Evolutionary conservation across 2,113 vertebrate species (phyloP), one percentile per base, ranked within the genome.

Genomic region (Neopipo cinnamomea): DNA sequence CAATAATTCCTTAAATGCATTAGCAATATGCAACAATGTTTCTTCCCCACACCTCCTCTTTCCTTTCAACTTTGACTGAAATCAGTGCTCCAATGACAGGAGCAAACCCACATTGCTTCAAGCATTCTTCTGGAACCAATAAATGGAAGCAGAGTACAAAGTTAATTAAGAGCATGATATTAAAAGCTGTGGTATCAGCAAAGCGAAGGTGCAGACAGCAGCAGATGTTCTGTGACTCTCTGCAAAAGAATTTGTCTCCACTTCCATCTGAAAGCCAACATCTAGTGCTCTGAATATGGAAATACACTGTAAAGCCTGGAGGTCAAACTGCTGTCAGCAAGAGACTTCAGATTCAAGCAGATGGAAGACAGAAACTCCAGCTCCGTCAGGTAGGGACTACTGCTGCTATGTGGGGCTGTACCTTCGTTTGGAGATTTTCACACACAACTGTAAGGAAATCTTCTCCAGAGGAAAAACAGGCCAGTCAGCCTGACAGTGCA

Each of bases 201-300:
- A 91, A 77, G 31, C 0, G 1, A 88, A 91, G 62, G 44, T 58
- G 90, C 79, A 90, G 78, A 95, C 37, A 74, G 76, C 75, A 92
- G 95, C 90, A 94, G 56, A 93, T 84, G 84, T 91, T 91, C 77
- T 50, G 44, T 63, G 82, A 91, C 67, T 88, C 46, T 70, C 61
- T 52, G 56, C 12, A 16, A 55, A n/a, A 71, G 72, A 83, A 55
- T 16, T 72, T 84, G 76, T 56, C 86, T 92, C 53, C 41, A 24
- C 33, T 84, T 58, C 65, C 41, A 53, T 41, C 67, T 47, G 55
- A 74, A 92, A 91, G 63, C 41, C 42, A 96, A 55, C 15, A 58
- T 42, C 46, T 23, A 93, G 44, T 5, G 22, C 58, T 59, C 65
- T 88, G 52, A 85, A 88, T 80, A 93, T 49, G 52, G 55, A 80